Evolutionary conservation across 2,888 invertebrate species (phyloP).

Genomic region (Acholoe squamosa): DNA sequence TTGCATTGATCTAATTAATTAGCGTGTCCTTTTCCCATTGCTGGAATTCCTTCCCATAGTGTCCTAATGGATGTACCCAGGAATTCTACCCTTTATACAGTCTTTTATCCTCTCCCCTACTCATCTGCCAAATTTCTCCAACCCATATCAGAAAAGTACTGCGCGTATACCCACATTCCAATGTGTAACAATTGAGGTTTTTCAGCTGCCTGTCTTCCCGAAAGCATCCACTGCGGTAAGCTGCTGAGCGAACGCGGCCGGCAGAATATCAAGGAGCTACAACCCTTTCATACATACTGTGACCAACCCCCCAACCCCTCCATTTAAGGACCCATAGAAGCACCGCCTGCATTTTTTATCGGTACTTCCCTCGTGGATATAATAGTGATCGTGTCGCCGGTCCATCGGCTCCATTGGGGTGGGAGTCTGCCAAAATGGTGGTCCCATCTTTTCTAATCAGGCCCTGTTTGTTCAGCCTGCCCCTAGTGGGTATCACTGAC

Average conservation of each 20-base stretch:
- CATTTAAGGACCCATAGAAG: background rate
- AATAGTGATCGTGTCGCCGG: background rate
- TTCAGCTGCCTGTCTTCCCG: too few species aligned
- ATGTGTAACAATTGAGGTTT: too few species aligned
- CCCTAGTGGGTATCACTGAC: background rate
- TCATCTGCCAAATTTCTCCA: too few species aligned
- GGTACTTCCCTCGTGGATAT: slow-evolving; percentile 2
- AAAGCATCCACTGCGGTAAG: too few species aligned
- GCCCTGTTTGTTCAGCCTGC: slow-evolving; percentile 1
- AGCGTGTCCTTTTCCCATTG: too few species aligned
- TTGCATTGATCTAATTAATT: too few species aligned
- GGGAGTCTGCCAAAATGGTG: background rate
- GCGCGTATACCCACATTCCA: too few species aligned
- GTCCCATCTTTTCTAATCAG: slow-evolving; percentile 37
- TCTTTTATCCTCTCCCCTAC: too few species aligned
- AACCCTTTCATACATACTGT: background rate
- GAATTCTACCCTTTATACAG: too few species aligned
- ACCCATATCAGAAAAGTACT: too few species aligned
- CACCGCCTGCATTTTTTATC: slow-evolving; percentile 4
- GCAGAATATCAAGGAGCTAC: background rate
- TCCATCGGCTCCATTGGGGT: background rate
- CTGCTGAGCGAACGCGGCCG: background rate
- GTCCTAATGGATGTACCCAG: too few species aligned
- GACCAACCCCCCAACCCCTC: background rate
- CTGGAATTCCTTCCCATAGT: too few species aligned